phyloP scores from a whole-genome alignment of 2,113 vertebrate species.

The Glareola pratincola region DNA sequence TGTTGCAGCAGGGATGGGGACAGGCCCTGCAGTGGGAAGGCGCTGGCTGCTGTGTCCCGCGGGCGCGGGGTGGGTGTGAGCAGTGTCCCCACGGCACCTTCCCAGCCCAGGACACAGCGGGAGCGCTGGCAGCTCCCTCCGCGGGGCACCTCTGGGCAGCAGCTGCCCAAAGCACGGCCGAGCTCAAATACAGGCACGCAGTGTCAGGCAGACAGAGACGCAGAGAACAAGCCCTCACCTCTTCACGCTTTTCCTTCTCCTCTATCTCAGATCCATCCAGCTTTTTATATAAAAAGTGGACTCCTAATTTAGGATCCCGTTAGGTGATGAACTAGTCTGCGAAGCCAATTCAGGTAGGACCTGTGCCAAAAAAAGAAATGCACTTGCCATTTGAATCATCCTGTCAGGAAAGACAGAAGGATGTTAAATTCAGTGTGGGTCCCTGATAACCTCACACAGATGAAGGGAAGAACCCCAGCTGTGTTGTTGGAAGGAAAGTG shows the following conservation, averaged over 20 bases:
- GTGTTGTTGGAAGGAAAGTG: neutral
- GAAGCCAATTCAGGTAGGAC: neutral
- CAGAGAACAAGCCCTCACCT: neutral
- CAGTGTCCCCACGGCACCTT: neutral
- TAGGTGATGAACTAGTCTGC: neutral
- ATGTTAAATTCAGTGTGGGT: neutral
- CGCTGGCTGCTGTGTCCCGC: neutral
- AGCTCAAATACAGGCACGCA: neutral
- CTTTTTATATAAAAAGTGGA: neutral
- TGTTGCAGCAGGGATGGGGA: neutral
- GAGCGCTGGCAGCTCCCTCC: neutral
- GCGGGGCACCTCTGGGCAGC: neutral
- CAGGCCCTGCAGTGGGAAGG: neutral
- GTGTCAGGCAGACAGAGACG: neutral
- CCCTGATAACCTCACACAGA: neutral
- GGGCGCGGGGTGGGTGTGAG: neutral
- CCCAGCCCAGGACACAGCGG: neutral
- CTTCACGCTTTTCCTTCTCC: neutral
- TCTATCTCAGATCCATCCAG: neutral
- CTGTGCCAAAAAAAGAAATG: slow-evolving; percentile 24
- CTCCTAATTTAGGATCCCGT: neutral
- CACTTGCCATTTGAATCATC: neutral
- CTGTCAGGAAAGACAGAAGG: neutral
- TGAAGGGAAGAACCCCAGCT: neutral
- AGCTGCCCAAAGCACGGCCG: neutral